phyloP scores from a whole-genome alignment of 2,113 vertebrate genomes.

The Peromyscus leucopus region DNA sequence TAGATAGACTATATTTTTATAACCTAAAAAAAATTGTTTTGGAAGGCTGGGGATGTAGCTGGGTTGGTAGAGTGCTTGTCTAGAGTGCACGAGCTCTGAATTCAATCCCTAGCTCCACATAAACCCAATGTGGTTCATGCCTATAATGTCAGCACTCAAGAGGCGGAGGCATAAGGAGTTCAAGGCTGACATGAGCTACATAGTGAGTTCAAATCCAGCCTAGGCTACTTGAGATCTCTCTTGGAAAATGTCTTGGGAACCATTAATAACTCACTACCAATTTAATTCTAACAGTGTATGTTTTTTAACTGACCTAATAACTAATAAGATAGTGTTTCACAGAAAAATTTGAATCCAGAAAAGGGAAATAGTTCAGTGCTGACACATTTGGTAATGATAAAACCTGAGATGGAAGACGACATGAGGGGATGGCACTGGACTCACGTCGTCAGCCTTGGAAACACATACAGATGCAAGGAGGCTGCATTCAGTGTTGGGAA shows the following conservation, averaged over 20 bases:
- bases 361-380: slow-evolving; percentile 44
- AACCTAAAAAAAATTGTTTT: slow-evolving; percentile 27
- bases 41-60: not conserved
- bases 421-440: not conserved
- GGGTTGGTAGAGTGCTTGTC: not conserved
- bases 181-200: not conserved
- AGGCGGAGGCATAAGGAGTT: not conserved
- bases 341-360: slow-evolving; percentile 46
- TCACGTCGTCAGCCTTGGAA: slow-evolving; percentile 32
- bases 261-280: slow-evolving; percentile 20
- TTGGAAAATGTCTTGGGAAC: slow-evolving; percentile 36
- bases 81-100: not conserved
- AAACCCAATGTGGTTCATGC: not conserved
- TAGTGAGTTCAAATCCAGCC: not conserved
- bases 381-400: slow-evolving; percentile 48
- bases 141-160: not conserved
- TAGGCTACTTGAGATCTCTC: not conserved
- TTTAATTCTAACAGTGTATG: not conserved
- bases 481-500: not conserved
- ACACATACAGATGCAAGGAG: not conserved
- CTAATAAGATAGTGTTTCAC: slow-evolving; percentile 23
- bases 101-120: not conserved
- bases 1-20: slow-evolving; percentile 9
- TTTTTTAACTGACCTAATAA: slow-evolving; percentile 48
- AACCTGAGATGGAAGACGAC: not conserved